Percentiles rank a stretch among this genome's conserved stretches.
Conservation (phyloP, 2,113 vertebrate species). For the Casuarius casuarius region DNA sequence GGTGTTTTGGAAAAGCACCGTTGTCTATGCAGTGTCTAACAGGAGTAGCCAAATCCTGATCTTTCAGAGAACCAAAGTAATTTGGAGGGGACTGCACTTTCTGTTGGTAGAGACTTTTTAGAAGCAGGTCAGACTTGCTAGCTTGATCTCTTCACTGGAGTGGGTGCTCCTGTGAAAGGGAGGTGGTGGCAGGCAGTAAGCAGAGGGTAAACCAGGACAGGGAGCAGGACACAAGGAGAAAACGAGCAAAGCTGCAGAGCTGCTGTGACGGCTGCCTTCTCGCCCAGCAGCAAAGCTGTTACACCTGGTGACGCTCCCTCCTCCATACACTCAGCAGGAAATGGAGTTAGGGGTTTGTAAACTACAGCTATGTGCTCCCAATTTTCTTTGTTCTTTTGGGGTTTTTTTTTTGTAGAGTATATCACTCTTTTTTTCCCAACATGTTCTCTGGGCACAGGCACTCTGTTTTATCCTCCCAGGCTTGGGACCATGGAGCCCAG, state of each 20-base stretch:
- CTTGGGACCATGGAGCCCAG: rapidly evolving
- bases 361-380: background rate
- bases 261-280: background rate
- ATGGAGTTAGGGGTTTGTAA: background rate
- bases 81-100: background rate
- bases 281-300: background rate
- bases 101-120: background rate
- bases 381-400: background rate
- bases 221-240: background rate
- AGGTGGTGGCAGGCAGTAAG: background rate
- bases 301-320: background rate
- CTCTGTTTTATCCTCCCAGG: background rate
- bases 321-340: background rate
- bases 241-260: background rate
- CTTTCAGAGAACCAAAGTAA: background rate
- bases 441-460: background rate
- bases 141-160: background rate
- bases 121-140: background rate
- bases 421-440: background rate
- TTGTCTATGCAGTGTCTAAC: background rate
- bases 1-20: background rate
- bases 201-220: background rate
- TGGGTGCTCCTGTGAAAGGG: background rate
- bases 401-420: background rate
- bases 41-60: background rate